A percentile compares a stretch with the other conserved stretches of the same genome.
phyloP scores from a whole-genome alignment of 2,113 vertebrate genomes.

The Vulpes vulpes region DNA sequence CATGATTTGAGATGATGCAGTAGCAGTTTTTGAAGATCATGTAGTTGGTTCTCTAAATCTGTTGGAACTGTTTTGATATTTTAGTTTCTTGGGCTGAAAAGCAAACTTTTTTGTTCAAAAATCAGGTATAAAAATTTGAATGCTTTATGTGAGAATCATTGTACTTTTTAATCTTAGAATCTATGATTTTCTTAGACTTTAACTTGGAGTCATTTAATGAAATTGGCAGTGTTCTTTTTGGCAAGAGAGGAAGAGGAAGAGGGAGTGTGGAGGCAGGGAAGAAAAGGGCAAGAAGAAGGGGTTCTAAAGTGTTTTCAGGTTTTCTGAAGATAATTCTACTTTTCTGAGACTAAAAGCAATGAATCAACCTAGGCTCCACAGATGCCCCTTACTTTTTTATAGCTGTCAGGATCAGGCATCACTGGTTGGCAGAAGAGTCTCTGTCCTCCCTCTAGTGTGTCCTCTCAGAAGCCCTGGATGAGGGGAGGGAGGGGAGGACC shows the following conservation, averaged over 20 bases:
- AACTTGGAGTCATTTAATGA: slow-evolving; percentile 49
- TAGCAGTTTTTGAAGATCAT: background rate
- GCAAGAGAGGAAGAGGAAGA: background rate
- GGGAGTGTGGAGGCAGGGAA: background rate
- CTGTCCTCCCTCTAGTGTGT: background rate
- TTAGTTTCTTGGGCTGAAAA: slow-evolving; percentile 45
- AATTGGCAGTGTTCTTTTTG: slow-evolving; percentile 44
- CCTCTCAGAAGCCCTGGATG: background rate
- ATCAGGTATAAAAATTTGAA: slow-evolving; percentile 4
- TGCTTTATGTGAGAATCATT: slow-evolving; percentile 53
- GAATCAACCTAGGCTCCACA: background rate
- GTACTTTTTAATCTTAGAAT: slow-evolving; percentile 36
- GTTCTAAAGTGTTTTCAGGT: background rate
- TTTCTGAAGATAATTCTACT: background rate
- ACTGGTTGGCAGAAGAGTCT: background rate
- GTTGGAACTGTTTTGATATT: background rate
- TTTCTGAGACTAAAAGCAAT: slow-evolving; percentile 39
- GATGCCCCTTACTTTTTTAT: background rate
- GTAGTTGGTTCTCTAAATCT: background rate
- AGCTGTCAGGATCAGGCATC: background rate
- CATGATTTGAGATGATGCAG: background rate
- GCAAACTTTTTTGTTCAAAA: slow-evolving; percentile 46
- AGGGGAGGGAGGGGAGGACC: background rate
- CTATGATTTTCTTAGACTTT: slow-evolving; percentile 31
- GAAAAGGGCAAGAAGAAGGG: background rate